Percentiles rank a stretch among this genome's conserved stretches.
phyloP scores from a whole-genome alignment of 2,113 vertebrate species.

The Empidonax traillii region DNA sequence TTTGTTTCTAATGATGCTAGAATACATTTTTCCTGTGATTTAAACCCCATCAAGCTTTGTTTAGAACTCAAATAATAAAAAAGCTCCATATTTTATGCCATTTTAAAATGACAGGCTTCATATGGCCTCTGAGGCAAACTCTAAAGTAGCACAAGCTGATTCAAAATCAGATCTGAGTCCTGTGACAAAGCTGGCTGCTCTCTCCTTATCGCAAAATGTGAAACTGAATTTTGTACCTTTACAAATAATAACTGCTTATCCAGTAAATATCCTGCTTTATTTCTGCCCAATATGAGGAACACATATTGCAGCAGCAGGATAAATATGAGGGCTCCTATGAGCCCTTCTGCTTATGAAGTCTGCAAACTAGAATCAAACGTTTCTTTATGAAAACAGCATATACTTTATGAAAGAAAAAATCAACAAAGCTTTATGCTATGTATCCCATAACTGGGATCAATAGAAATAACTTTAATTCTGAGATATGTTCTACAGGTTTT shows the following conservation, averaged over 20 bases:
- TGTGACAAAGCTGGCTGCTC: background rate
- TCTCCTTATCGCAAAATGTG: background rate
- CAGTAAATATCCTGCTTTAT: background rate
- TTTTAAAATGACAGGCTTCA: slow-evolving; percentile 21
- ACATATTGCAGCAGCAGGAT: background rate
- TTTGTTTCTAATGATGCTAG: background rate
- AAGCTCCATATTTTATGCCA: background rate
- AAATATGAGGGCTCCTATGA: background rate
- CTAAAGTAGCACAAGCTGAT: background rate
- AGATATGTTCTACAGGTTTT: background rate
- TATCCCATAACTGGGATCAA: slow-evolving; percentile 29
- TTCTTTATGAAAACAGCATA: background rate
- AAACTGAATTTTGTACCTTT: background rate
- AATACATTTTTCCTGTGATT: background rate
- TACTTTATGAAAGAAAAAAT: background rate
- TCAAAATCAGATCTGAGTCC: background rate
- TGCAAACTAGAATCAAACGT: background rate
- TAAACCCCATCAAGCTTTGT: background rate
- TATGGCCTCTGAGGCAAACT: slow-evolving; percentile 1
- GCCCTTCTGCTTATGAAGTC: background rate
- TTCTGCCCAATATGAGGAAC: background rate
- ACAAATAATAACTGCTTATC: background rate
- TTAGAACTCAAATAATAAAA: background rate
- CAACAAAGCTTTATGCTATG: background rate
- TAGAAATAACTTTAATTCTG: slow-evolving; percentile 34